Base-by-base conservation (phyloP, 2,113 vertebrate genomes). In the Forbesichthys agassizii region DNA sequence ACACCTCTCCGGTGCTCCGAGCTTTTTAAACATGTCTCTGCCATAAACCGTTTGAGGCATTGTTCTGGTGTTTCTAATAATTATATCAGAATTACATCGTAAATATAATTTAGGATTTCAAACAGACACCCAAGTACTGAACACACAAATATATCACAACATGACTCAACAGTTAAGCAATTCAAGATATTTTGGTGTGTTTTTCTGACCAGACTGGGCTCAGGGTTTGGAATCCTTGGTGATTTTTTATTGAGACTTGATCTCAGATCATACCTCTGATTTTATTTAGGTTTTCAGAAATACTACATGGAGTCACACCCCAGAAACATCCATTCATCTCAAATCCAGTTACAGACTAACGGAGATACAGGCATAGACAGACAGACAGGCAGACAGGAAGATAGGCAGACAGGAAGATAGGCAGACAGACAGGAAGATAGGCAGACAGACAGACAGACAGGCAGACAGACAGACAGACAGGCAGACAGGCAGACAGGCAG, bases 301-400 rank as follows among this genome's bases (percentile, higher is more conserved):
- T 42, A 42, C 7, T 42, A 42, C 36, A 42, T 42, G 36, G 36
- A 42, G 7, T 6, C 36, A 42, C 2, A 27, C 27, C 16, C 8
- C 13, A 55, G 53, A 14, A 14, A 36, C 18, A 58, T 42, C 36
- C 36, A 42, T 42, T 8, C 36, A 42, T 42, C 36, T 42, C 36
- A 7, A 42, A 42, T 42, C 36, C 56, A 58, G 11, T 4, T 12
- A 52, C 66, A 72, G 58, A 68, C 66, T 62, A 55, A 74, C 77
- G 66, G 67, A 56, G 51, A 52, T 42, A 69, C 49, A 71, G 68
- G 65, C 54, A 58, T 47, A 56, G 47, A 55, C 68, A 62, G 47
- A 71, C 64, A 65, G 71, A 49, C 54, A 52, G 14, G 68, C 70
- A 83, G 51, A 62, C 73, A 16, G 16, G 16, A 16, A 81, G 69